Percentiles rank a stretch among this genome's conserved stretches.
These are phyloP conservation scores for Sepiola atlantica DNA, from an alignment of 2,888 invertebrate species.

Conservation along the genomic window DNA sequence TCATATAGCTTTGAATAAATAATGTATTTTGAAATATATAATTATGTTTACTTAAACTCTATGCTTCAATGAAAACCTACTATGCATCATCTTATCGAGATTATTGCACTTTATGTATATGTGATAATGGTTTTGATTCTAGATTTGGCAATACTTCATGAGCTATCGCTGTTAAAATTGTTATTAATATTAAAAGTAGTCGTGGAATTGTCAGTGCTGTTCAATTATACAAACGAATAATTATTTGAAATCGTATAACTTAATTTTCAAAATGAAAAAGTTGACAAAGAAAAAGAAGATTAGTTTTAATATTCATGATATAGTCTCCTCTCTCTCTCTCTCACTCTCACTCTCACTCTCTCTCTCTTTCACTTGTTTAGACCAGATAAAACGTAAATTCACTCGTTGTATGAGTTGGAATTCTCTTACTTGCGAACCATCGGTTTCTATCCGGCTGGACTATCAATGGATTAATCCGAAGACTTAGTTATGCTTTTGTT, in stretches of 20 bases:
- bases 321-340: neutral
- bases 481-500: neutral
- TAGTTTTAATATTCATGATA: conserved; percentile 14
- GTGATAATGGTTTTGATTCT: neutral
- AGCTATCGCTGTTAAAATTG: neutral
- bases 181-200: neutral
- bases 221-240: neutral
- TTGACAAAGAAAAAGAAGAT: neutral
- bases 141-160: neutral
- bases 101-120: neutral
- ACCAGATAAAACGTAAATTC: neutral
- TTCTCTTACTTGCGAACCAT: neutral
- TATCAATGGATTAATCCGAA: neutral
- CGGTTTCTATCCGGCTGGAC: conserved; percentile 14
- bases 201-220: neutral
- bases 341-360: too few relatives aligned
- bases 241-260: neutral
- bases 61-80: neutral
- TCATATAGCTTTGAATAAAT: too few relatives aligned
- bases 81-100: neutral
- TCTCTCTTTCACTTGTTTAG: neutral
- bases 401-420: neutral
- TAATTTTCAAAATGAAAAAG: neutral
- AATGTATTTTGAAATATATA: too few relatives aligned
- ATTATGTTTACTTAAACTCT: too few relatives aligned